A percentile compares a stretch with the other conserved stretches of the same genome.
These are phyloP conservation scores for Ganaspis sp. DNA, from an alignment of 1,140 invertebrate genomes.

Conservation along the genomic window DNA sequence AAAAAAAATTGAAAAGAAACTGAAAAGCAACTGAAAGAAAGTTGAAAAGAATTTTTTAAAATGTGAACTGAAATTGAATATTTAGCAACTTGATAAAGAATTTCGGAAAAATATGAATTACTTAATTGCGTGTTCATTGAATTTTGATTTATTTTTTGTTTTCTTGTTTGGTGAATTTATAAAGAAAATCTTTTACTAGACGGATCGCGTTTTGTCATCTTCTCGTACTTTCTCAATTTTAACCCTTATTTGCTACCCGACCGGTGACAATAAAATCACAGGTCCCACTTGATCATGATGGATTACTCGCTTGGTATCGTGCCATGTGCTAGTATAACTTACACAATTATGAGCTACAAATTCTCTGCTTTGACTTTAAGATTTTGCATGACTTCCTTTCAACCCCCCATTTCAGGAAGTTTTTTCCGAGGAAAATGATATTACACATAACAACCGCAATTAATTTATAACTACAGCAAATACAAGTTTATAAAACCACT, in stretches of 20 bases:
- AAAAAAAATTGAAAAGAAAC: too few relatives aligned
- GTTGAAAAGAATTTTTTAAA: too few relatives aligned
- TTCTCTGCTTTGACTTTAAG: constrained; percentile 58
- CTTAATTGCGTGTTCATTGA: too few relatives aligned
- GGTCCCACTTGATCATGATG: constrained; percentile 73
- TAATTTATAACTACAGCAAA: constrained; percentile 6
- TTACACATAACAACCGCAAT: constrained; percentile 9
- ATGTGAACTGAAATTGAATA: too few relatives aligned
- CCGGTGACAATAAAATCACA: constrained; percentile 75
- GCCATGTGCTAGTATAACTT: constrained; percentile 36
- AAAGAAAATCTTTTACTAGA: too few relatives aligned
- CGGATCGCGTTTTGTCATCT: not conserved
- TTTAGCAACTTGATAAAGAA: too few relatives aligned
- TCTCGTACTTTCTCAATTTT: constrained; percentile 47
- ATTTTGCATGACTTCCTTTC: constrained; percentile 54
- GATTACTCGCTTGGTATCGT: constrained; percentile 62
- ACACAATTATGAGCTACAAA: constrained; percentile 24
- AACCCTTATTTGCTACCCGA: constrained; percentile 39
- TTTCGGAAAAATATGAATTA: too few relatives aligned
- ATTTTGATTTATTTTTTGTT: too few relatives aligned
- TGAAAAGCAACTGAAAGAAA: too few relatives aligned
- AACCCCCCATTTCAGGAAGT: constrained; percentile 30
- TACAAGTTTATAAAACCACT: not conserved
- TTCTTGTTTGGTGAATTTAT: too few relatives aligned
- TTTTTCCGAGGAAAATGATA: constrained; percentile 25